Percentiles rank a stretch among this genome's conserved stretches.
phyloP scores from a whole-genome alignment of 1,140 invertebrate genomes.

The Saccostrea cuccullata region DNA sequence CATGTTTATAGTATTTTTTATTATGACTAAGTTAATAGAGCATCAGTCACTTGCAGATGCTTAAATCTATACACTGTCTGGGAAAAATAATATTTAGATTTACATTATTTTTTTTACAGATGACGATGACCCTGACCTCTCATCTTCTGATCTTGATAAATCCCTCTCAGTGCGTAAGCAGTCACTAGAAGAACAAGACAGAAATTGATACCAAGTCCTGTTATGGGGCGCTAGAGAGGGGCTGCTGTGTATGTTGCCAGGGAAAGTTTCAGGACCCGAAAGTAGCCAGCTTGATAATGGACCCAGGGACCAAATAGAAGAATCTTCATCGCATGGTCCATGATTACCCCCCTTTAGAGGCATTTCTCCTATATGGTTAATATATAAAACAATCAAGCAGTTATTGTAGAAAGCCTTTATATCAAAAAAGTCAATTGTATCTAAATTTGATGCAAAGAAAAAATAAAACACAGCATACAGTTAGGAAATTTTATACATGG shows the following conservation, averaged over 20 bases:
- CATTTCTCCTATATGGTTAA: constrained; percentile 64
- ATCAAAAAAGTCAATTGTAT: too few relatives aligned
- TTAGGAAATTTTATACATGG: too few relatives aligned
- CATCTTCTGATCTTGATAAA: constrained; percentile 68
- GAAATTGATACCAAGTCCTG: constrained; percentile 84
- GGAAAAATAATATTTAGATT: too few relatives aligned
- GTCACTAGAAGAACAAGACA: constrained; percentile 54
- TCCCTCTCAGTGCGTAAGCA: constrained; percentile 63
- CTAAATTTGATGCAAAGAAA: too few relatives aligned
- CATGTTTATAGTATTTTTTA: too few relatives aligned
- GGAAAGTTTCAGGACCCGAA: constrained; percentile 84
- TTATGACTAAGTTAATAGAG: too few relatives aligned
- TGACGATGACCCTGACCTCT: constrained; percentile 71
- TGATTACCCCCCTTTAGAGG: constrained; percentile 70
- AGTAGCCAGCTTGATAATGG: constrained; percentile 87
- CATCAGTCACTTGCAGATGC: too few relatives aligned
- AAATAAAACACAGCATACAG: too few relatives aligned
- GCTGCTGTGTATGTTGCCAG: constrained; percentile 65
- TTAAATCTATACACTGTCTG: too few relatives aligned
- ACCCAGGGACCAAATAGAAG: constrained; percentile 83
- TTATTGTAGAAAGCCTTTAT: too few relatives aligned
- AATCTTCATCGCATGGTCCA: constrained; percentile 77
- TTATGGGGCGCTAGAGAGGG: constrained; percentile 77
- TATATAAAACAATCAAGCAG: too few relatives aligned
- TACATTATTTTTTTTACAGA: constrained; percentile 2